Base-by-base conservation (phyloP, 2,888 invertebrate species). In the Drosophila hawaiiensis region DNA sequence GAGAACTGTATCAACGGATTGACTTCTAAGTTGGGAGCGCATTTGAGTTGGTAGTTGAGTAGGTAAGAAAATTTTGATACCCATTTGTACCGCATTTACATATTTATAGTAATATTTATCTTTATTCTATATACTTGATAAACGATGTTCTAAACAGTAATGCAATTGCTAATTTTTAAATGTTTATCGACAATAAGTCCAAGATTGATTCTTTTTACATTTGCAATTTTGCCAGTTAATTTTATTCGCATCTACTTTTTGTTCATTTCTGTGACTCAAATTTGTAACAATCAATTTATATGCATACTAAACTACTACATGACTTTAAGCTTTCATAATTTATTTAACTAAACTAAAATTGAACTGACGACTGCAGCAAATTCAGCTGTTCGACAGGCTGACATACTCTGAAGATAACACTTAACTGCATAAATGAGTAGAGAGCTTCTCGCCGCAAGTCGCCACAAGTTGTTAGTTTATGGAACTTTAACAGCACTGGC, bases 401-500 rank as follows among this genome's bases (percentile, higher is more conserved):
- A 29, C 10, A n/a, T 14, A n/a, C n/a, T 16, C 37, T 19, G 25
- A 10, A 6, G 28, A 39, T 39, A 39, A 28, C 28, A 56, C n/a
- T 56, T 56, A 29, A 12, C 19, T 6, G n/a, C 29, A 19, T 31
- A 19, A 19, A 25, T 12, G 19, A 22, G 39, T n/a, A 5, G 22
- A 41, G n/a, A 41, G 28, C 14, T n/a, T n/a, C 28, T 29, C n/a
- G 41, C 9, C 28, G 56, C 43, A 43, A 39, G n/a, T 56, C 41
- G 33, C 58, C 43, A 29, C 59, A 63, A 43, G 31, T 41, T 70
- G 47, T 16, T 39, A 49, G 53, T 39, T 52, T 41, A 19, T 29
- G 52, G 22, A 25, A 52, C 55, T 72, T 52, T 53, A 39, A 41
- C 69, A 69, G 61, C 62, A 33, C 65, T 64, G 74, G 29, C 55